These are phyloP conservation scores for Drosophila carrolli DNA, from an alignment of 1,140 invertebrate species.

Conservation along the genomic window DNA sequence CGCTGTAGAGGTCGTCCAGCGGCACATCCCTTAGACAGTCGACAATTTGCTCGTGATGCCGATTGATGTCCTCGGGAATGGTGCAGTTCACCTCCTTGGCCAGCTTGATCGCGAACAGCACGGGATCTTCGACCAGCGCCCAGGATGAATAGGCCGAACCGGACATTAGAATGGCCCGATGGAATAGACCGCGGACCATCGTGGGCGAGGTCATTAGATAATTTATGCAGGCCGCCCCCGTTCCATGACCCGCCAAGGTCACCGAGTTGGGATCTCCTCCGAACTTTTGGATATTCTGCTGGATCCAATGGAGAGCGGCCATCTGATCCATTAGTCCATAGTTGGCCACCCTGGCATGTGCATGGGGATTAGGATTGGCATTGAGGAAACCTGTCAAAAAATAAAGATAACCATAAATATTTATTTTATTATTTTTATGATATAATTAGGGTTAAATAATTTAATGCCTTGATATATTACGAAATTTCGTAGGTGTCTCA, in stretches of 20 bases:
- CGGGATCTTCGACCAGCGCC: constrained; percentile 96
- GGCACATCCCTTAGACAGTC: constrained; percentile 92
- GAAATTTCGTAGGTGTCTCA: no score
- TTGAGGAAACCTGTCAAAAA: constrained; percentile 90
- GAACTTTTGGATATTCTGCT: constrained; percentile 95
- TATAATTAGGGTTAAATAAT: no score
- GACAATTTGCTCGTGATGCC: constrained; percentile 92
- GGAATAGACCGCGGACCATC: constrained; percentile 95
- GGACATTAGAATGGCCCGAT: constrained; percentile 94
- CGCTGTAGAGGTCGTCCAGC: constrained; percentile 90
- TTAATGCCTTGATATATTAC: no score
- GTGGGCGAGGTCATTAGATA: constrained; percentile 97
- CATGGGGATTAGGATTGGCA: constrained; percentile 91
- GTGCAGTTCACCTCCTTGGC: constrained; percentile 94
- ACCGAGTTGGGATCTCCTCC: constrained; percentile 95
- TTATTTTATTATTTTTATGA: no score
- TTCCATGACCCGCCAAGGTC: constrained; percentile 96
- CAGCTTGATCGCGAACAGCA: constrained; percentile 93
- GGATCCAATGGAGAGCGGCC: constrained; percentile 95
- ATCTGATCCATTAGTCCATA: constrained; percentile 98
- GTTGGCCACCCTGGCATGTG: constrained; percentile 93
- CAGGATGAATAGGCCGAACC: constrained; percentile 97
- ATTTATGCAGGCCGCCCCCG: constrained; percentile 97
- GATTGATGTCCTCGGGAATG: constrained; percentile 90
- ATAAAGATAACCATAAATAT: neutral